phyloP scores from a whole-genome alignment of 2,797 vertebrate species.

The Emydoidea blandingii region DNA sequence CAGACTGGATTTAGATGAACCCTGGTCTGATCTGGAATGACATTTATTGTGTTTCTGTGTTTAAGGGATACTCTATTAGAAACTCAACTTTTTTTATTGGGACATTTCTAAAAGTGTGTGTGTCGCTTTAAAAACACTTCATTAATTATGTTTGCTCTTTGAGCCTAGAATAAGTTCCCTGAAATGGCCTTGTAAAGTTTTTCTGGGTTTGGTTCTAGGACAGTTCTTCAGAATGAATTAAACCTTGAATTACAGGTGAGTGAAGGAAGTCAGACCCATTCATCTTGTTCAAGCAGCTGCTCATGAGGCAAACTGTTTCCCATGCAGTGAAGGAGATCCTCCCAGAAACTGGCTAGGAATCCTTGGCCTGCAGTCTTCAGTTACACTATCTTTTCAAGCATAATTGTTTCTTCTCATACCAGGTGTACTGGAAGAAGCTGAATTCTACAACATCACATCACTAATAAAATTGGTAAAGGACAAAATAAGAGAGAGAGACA shows the following conservation, averaged over 20 bases:
- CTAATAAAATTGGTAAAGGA: slow-evolving; percentile 99
- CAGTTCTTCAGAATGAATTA: background rate
- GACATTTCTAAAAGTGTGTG: background rate
- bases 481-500: slow-evolving; percentile 97
- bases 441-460: slow-evolving; percentile 99
- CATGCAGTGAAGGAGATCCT: background rate
- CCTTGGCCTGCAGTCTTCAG: slow-evolving; percentile 12
- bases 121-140: background rate
- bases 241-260: background rate
- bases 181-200: background rate
- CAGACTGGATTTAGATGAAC: background rate
- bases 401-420: slow-evolving; percentile 41
- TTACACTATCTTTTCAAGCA: background rate
- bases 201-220: background rate
- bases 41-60: background rate
- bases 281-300: background rate
- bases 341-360: background rate
- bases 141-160: background rate
- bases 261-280: background rate
- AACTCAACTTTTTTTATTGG: background rate
- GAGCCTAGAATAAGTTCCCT: background rate
- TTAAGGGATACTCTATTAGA: background rate
- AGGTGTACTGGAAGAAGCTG: slow-evolving; percentile 98
- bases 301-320: background rate
- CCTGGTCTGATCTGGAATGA: background rate